These are phyloP conservation scores for Exephanes ischioxanthus DNA, from an alignment of 2,888 invertebrate species.

Conservation along the genomic window DNA sequence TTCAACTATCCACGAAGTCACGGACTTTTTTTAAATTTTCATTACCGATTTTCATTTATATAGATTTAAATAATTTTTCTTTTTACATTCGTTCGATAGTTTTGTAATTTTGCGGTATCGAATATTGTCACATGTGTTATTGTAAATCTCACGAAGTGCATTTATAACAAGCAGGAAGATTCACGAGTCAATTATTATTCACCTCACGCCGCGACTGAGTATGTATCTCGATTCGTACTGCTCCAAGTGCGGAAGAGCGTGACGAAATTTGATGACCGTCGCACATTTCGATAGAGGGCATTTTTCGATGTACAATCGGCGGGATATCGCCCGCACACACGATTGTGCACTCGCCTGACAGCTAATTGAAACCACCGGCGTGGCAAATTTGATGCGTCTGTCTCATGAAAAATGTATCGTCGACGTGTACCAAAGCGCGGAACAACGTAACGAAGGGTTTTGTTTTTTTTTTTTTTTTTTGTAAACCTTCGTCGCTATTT, in stretches of 20 bases:
- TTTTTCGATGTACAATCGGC: neutral
- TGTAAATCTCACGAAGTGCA: slow-evolving; percentile 15
- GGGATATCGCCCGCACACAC: slow-evolving; percentile 27
- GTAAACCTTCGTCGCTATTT: neutral
- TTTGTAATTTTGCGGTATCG: neutral
- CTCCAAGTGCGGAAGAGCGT: slow-evolving; percentile 61
- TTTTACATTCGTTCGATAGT: neutral
- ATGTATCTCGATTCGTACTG: slow-evolving; percentile 51
- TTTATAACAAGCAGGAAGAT: slow-evolving; percentile 9
- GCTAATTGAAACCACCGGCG: slow-evolving; percentile 50
- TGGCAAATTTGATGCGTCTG: slow-evolving; percentile 34
- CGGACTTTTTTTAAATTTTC: neutral
- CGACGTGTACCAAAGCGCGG: neutral
- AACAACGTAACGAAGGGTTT: neutral
- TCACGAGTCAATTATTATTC: slow-evolving; percentile 50
- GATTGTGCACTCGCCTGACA: slow-evolving; percentile 34
- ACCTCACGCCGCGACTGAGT: slow-evolving; percentile 49
- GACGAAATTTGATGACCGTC: slow-evolving; percentile 63
- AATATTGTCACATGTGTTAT: neutral
- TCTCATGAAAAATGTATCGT: slow-evolving; percentile 20
- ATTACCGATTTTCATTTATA: neutral
- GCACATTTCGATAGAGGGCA: slow-evolving; percentile 62
- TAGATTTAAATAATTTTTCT: neutral
- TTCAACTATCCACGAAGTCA: neutral
- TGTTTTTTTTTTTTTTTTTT: slow-evolving; percentile 3